Percentiles rank a stretch among this genome's conserved stretches.
phyloP scores from a whole-genome alignment of 2,888 invertebrate genomes.

The Eueremaeus valkanovi region DNA sequence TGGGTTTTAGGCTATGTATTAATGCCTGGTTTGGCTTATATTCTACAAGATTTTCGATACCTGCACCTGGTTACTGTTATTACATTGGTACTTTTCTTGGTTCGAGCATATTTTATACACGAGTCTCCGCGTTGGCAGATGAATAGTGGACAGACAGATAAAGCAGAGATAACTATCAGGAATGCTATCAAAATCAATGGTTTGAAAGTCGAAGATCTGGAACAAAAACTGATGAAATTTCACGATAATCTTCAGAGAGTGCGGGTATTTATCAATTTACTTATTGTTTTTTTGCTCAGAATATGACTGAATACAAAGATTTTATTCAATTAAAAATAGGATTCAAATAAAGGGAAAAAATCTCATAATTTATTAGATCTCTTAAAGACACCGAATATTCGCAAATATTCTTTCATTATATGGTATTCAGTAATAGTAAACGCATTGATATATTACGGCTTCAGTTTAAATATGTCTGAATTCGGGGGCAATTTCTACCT shows the following conservation, averaged over 20 bases:
- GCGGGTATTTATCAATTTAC: too few species aligned
- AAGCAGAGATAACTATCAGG: neutral
- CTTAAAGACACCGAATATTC: conserved; percentile 14
- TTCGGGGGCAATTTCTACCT: conserved; percentile 71
- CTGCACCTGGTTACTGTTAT: conserved; percentile 24
- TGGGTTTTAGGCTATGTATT: conserved; percentile 39
- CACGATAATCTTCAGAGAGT: too few species aligned
- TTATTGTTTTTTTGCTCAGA: neutral
- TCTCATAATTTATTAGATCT: conserved; percentile 1
- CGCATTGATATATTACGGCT: conserved; percentile 76
- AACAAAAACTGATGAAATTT: conserved; percentile 34
- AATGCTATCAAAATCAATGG: conserved; percentile 8
- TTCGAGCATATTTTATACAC: too few species aligned
- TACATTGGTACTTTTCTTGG: neutral
- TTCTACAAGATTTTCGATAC: conserved; percentile 26
- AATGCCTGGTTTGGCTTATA: conserved; percentile 33
- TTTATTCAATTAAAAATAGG: neutral
- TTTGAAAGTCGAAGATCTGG: neutral
- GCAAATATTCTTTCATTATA: conserved; percentile 39
- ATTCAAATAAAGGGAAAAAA: too few species aligned
- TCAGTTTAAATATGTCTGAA: conserved; percentile 73
- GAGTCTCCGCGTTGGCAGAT: conserved; percentile 41
- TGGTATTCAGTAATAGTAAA: conserved; percentile 64
- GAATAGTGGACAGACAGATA: conserved; percentile 18
- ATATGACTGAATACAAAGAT: neutral